Base-by-base conservation (phyloP, 2,888 invertebrate species). In the Spodoptera exigua region DNA sequence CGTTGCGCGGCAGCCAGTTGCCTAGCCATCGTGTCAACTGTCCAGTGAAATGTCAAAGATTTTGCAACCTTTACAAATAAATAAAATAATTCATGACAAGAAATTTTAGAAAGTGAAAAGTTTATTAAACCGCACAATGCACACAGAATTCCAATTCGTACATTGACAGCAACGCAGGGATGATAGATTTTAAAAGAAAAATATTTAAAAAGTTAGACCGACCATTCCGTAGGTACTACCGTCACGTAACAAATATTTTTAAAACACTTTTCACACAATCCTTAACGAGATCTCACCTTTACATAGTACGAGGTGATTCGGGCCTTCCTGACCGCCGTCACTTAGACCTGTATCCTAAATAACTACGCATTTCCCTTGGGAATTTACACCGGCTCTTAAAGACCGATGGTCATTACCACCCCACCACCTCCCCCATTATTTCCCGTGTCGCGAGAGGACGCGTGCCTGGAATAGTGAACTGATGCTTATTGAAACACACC, bases 381-480 rank as follows among this genome's bases (percentile, higher is more conserved):
- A 74, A 75, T 80, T 69, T 68, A 72, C 75, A 70, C 72, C 67
- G 70, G 69, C 65, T 70, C 71, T 78, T 80, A 77, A 78, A 79
- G 68, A 76, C 72, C 71, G 71, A 68, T 73, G 80, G 82, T 79
- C 82, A 82, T 83, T 81, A 83, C 76, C 62, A 73, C 58, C 70
- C 64, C 57, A 62, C 56, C 32, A 48, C 71, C 45, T 64, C 76
- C 64, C 60, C 82, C 78, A 83, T 84, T 85, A 87, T 81, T 84
- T 83, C 80, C 83, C 80, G 79, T 86, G 88, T 87, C 85, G 79
- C 79, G 60, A 75, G 64, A 59, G 61, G 66, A 76, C 59, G 74
- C 88, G 88, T 87, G 88, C 80, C 70, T 67, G 34, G 86, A 86
- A 88, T 87, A 76, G 77, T 74, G 74, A 86, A 84, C 78, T 68